Percentiles rank a stretch among this genome's conserved stretches.
Evolutionary conservation across 2,888 invertebrate genomes (phyloP).

Genomic region (Phaedon cochleariae): DNA sequence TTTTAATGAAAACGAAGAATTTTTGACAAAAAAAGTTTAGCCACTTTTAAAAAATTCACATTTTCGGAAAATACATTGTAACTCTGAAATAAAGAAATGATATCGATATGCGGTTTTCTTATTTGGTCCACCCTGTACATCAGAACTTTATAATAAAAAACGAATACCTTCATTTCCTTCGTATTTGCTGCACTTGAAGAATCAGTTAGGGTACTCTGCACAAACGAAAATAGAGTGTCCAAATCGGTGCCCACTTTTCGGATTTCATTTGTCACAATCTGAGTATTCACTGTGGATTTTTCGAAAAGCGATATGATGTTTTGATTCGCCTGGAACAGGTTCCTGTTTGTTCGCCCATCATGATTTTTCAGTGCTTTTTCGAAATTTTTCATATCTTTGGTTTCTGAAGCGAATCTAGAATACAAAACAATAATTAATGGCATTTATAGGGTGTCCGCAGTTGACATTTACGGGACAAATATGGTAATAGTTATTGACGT

Average conservation of each 20-base stretch:
- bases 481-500: too few species aligned
- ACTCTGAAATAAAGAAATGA: too few species aligned
- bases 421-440: constrained; percentile 22
- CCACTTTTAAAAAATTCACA: too few species aligned
- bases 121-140: too few species aligned
- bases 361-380: constrained; percentile 64
- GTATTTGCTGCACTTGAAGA: constrained; percentile 13
- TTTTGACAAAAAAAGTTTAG: too few species aligned
- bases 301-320: constrained; percentile 53
- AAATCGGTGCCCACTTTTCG: constrained; percentile 41
- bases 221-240: constrained; percentile 42
- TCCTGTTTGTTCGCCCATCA: constrained; percentile 54
- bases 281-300: constrained; percentile 49
- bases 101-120: too few species aligned
- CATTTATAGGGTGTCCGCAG: not conserved
- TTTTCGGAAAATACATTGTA: too few species aligned
- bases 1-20: too few species aligned
- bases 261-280: constrained; percentile 46
- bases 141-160: too few species aligned
- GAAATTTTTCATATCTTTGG: constrained; percentile 67
- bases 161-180: not conserved
- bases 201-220: constrained; percentile 36
- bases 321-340: constrained; percentile 51
- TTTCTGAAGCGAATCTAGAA: constrained; percentile 67
- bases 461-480: too few species aligned